Conservation (phyloP, 2,113 vertebrate genomes). For the Psophia crepitans region DNA sequence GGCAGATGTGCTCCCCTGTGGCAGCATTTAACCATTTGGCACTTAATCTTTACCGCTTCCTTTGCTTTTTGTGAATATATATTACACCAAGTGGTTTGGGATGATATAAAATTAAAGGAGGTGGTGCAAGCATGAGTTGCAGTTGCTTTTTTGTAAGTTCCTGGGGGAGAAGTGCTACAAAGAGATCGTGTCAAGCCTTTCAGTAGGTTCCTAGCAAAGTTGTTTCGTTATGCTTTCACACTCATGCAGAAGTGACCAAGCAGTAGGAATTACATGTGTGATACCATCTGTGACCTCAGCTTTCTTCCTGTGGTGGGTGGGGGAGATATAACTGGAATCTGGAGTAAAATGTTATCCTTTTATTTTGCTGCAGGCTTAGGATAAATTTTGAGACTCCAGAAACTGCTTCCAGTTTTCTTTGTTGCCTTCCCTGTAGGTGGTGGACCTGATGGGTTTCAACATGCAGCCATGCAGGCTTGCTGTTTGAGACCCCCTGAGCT, state of each 20-base stretch:
- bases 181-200: not conserved
- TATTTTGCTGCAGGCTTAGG: not conserved
- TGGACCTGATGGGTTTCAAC: not conserved
- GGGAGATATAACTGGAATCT: not conserved
- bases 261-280: not conserved
- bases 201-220: not conserved
- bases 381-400: not conserved
- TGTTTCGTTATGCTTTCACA: not conserved
- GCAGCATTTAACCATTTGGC: not conserved
- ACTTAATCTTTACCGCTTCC: not conserved
- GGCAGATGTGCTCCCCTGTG: not conserved
- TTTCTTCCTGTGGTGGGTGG: not conserved
- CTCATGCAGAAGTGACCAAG: not conserved
- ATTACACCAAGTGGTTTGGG: not conserved
- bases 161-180: not conserved
- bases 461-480: not conserved
- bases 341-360: not conserved
- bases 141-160: not conserved
- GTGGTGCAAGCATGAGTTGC: not conserved
- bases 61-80: not conserved
- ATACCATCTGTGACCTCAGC: not conserved
- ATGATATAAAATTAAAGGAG: not conserved
- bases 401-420: not conserved
- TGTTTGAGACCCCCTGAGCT: not conserved
- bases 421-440: not conserved